Percentiles rank a stretch among this genome's conserved stretches.
Evolutionary conservation across 2,113 vertebrate species (phyloP).

Genomic region (Cephalopholis sonnerati): DNA sequence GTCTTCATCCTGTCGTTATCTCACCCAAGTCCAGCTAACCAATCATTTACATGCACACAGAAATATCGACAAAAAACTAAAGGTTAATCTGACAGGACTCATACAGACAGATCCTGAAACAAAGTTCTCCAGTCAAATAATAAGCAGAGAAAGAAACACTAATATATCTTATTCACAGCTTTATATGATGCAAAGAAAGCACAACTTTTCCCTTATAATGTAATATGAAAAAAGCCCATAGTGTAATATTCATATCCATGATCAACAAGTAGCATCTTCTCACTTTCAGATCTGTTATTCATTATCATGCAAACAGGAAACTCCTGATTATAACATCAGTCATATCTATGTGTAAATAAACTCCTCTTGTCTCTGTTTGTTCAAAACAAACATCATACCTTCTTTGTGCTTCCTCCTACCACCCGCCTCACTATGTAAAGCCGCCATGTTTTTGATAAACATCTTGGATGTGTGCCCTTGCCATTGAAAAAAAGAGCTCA

Average conservation of each 20-base stretch:
- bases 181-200: not conserved
- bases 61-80: constrained; percentile 77
- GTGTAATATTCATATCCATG: not conserved
- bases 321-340: constrained; percentile 40
- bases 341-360: constrained; percentile 72
- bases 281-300: constrained; percentile 32
- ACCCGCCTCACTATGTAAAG: constrained; percentile 49
- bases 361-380: constrained; percentile 69
- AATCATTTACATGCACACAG: constrained; percentile 80
- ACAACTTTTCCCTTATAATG: not conserved
- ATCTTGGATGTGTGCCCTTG: constrained; percentile 69
- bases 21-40: constrained; percentile 61
- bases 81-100: constrained; percentile 69
- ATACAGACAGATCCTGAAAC: constrained; percentile 14
- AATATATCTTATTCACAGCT: not conserved
- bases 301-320: constrained; percentile 62
- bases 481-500: constrained; percentile 69
- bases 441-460: constrained; percentile 76
- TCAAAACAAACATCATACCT: constrained; percentile 69
- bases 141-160: not conserved
- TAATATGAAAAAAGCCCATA: constrained; percentile 1
- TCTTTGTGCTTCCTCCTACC: constrained; percentile 63
- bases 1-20: constrained; percentile 81
- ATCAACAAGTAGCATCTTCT: constrained; percentile 7
- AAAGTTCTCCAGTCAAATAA: constrained; percentile 13